These are phyloP conservation scores for Hassar affinis DNA, from an alignment of 2,113 vertebrate genomes.

Conservation along the genomic window DNA sequence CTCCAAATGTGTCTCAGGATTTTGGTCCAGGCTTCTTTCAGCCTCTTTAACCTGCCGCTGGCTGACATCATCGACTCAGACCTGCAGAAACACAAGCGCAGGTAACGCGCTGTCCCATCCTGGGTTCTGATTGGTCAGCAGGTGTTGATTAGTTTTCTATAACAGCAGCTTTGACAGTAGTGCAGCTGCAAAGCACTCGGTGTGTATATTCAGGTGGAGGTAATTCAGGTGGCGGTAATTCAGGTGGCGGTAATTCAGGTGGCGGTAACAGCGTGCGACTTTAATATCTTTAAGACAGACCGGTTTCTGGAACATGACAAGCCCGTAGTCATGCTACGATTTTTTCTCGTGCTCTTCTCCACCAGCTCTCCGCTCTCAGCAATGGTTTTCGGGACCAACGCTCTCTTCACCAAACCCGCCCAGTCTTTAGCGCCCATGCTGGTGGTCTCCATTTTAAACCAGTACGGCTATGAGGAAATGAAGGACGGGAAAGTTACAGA, in stretches of 20 bases:
- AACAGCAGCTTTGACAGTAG: background rate
- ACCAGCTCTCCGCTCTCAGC: slow-evolving; percentile 83
- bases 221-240: too few relatives aligned
- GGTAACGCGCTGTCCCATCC: slow-evolving; percentile 62
- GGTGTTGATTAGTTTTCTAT: background rate
- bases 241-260: too few relatives aligned
- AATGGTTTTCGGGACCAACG: slow-evolving; percentile 89
- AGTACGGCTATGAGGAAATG: slow-evolving; percentile 81
- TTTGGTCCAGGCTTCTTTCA: slow-evolving; percentile 80
- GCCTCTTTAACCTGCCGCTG: slow-evolving; percentile 85
- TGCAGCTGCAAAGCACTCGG: background rate
- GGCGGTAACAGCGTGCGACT: too few relatives aligned
- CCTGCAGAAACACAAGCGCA: slow-evolving; percentile 79
- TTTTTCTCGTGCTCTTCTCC: background rate
- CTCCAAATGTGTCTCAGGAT: slow-evolving; percentile 66
- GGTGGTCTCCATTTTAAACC: slow-evolving; percentile 79
- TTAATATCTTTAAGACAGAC: too few relatives aligned
- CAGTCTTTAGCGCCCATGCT: slow-evolving; percentile 87
- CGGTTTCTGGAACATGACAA: too few relatives aligned
- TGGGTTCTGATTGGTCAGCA: background rate
- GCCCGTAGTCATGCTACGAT: too few relatives aligned
- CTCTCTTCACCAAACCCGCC: slow-evolving; percentile 87
- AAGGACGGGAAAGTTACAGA: slow-evolving; percentile 61
- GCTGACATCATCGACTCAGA: slow-evolving; percentile 86
- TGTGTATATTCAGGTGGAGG: background rate